A percentile compares a stretch with the other conserved stretches of the same genome.
phyloP scores from a whole-genome alignment of 2,888 invertebrate genomes.

The Lissonota sp. region DNA sequence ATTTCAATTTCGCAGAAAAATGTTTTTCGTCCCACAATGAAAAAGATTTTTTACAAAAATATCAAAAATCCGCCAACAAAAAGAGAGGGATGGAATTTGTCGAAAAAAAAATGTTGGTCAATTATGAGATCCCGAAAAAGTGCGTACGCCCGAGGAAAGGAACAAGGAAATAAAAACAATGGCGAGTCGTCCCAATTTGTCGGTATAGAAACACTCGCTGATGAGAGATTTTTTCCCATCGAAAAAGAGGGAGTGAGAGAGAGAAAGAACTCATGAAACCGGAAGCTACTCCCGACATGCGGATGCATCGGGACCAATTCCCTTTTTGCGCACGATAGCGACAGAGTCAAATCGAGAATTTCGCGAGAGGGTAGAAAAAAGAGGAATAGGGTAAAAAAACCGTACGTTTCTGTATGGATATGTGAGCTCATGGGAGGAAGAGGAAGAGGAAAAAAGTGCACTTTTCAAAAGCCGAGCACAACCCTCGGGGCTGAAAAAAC shows the following conservation, averaged over 20 bases:
- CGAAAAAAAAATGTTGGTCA: not conserved
- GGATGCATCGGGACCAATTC: not conserved
- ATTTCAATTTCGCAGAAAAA: not conserved
- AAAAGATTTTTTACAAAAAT: not conserved
- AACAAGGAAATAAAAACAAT: constrained; percentile 27
- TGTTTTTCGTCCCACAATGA: not conserved
- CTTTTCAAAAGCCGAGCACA: constrained; percentile 53
- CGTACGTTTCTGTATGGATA: constrained; percentile 25
- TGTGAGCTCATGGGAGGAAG: constrained; percentile 8
- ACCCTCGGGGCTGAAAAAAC: constrained; percentile 37
- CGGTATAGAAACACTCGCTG: constrained; percentile 24
- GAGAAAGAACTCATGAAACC: not conserved
- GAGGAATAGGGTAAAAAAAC: constrained; percentile 18
- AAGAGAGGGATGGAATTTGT: not conserved
- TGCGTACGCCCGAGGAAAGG: no score
- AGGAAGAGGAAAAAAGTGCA: constrained; percentile 45
- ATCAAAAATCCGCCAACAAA: not conserved
- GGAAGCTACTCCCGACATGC: constrained; percentile 25
- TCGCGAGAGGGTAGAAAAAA: constrained; percentile 3
- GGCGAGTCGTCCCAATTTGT: constrained; percentile 25
- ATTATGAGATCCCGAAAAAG: no score
- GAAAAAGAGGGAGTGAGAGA: constrained; percentile 25
- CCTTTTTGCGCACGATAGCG: constrained; percentile 18
- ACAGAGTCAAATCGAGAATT: constrained; percentile 54
- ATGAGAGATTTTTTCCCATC: constrained; percentile 11